Evolutionary conservation across 2,113 vertebrate genomes (phyloP).

Genomic region (Strix uralensis): DNA sequence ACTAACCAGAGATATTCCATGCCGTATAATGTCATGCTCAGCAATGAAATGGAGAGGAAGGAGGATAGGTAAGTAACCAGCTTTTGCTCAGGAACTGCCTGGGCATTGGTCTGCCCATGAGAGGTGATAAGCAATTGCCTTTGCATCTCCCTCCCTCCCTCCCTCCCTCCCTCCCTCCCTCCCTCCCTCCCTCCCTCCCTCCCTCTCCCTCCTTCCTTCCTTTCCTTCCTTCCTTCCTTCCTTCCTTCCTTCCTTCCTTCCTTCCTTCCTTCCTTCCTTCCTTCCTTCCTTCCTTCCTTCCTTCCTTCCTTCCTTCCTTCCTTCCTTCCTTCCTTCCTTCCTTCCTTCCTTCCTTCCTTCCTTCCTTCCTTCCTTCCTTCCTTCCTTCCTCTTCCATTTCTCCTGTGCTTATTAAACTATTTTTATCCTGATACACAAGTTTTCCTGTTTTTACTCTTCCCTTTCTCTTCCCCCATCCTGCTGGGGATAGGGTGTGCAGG

Average conservation of each 20-base stretch:
- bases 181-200: too few relatives aligned
- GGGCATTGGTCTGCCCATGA: background rate
- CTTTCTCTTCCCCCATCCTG: background rate
- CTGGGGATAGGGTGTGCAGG: too few relatives aligned
- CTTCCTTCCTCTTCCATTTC: background rate
- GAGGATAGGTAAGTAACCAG: background rate
- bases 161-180: too few relatives aligned
- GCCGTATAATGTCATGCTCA: background rate
- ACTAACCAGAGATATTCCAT: background rate
- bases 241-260: too few relatives aligned
- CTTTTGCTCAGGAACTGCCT: background rate
- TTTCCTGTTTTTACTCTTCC: background rate
- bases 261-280: too few relatives aligned
- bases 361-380: too few relatives aligned
- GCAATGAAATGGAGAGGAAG: background rate
- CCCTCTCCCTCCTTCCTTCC: background rate
- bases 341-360: too few relatives aligned
- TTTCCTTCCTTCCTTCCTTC: too few relatives aligned
- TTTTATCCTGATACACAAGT: background rate
- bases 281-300: too few relatives aligned
- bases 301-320: background rate
- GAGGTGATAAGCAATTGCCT: background rate
- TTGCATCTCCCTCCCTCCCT: too few relatives aligned
- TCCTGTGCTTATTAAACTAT: background rate
- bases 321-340: too few relatives aligned